Conservation (phyloP, 2,113 vertebrate genomes). For the Erpornis zantholeuca region DNA sequence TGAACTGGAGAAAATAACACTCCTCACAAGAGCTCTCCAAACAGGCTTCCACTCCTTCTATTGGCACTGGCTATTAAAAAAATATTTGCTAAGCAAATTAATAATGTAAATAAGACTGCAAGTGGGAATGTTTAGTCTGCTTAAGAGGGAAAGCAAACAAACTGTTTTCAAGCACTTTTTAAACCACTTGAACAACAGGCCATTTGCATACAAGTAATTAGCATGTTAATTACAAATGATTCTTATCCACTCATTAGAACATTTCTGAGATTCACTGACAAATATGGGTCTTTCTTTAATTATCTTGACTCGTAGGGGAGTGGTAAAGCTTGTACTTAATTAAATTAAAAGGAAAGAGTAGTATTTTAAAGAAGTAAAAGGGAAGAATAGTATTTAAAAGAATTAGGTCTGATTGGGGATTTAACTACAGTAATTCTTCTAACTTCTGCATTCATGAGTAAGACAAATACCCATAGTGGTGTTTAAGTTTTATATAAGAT, state of each 20-base stretch:
- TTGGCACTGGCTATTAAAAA: slow-evolving; percentile 55
- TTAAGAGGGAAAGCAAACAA: slow-evolving; percentile 70
- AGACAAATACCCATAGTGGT: not conserved
- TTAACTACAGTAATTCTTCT: not conserved
- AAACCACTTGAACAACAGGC: slow-evolving; percentile 65
- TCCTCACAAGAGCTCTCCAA: slow-evolving; percentile 74
- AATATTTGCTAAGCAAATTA: slow-evolving; percentile 77
- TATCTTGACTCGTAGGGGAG: slow-evolving; percentile 1
- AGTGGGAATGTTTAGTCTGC: slow-evolving; percentile 63
- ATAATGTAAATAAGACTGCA: slow-evolving; percentile 73
- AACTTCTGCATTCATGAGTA: not conserved
- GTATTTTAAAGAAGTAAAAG: not conserved
- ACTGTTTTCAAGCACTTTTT: slow-evolving; percentile 70
- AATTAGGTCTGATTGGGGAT: not conserved
- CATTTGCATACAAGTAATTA: slow-evolving; percentile 70
- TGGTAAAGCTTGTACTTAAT: slow-evolving; percentile 19
- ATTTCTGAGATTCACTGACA: slow-evolving; percentile 44
- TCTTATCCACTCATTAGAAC: slow-evolving; percentile 52
- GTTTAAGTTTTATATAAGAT: not conserved
- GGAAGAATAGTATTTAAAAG: not conserved
- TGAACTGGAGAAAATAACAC: slow-evolving; percentile 68
- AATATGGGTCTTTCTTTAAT: slow-evolving; percentile 39
- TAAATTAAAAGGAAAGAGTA: not conserved
- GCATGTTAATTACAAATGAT: slow-evolving; percentile 67
- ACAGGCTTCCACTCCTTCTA: slow-evolving; percentile 46